These are phyloP conservation scores for Lamellibrachia luymesi DNA, from an alignment of 1,140 invertebrate species.

Conservation along the genomic window DNA sequence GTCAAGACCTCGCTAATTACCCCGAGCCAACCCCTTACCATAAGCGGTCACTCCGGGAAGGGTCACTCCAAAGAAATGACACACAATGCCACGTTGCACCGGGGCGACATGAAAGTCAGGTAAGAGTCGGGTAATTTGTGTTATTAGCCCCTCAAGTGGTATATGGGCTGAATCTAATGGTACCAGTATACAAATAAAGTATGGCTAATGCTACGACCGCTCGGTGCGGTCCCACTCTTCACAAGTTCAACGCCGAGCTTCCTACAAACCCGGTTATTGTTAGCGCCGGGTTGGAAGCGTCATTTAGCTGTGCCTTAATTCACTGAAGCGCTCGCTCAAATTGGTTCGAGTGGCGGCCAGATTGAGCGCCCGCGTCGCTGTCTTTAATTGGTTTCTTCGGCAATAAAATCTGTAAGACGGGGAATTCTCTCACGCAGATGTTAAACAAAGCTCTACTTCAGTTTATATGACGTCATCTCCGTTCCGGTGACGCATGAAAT, in stretches of 20 bases:
- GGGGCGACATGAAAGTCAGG: not conserved
- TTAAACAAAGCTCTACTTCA: not conserved
- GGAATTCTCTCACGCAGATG: not conserved
- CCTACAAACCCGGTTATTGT: not conserved
- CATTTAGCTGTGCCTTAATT: not conserved
- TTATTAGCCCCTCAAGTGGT: conserved; percentile 1
- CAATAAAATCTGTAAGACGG: not conserved
- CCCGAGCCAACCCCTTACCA: not conserved
- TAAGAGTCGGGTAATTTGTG: not conserved
- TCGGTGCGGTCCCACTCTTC: not conserved
- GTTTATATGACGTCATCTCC: not conserved
- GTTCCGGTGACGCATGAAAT: not conserved
- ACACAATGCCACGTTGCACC: not conserved
- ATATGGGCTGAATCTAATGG: not conserved
- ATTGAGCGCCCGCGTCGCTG: not conserved
- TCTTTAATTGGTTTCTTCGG: not conserved
- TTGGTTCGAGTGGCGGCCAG: not conserved
- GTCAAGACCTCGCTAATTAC: not conserved
- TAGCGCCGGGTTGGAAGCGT: not conserved
- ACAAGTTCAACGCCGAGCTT: not conserved
- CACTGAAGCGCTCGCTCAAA: not conserved
- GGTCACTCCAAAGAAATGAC: not conserved
- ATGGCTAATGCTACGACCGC: not conserved
- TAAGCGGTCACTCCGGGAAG: not conserved
- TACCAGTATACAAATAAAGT: conserved; percentile 1